Evolutionary conservation across 2,888 invertebrate genomes (phyloP), one percentile per base, ranked within the genome.

Genomic region (Leucophenga maculata): DNA sequence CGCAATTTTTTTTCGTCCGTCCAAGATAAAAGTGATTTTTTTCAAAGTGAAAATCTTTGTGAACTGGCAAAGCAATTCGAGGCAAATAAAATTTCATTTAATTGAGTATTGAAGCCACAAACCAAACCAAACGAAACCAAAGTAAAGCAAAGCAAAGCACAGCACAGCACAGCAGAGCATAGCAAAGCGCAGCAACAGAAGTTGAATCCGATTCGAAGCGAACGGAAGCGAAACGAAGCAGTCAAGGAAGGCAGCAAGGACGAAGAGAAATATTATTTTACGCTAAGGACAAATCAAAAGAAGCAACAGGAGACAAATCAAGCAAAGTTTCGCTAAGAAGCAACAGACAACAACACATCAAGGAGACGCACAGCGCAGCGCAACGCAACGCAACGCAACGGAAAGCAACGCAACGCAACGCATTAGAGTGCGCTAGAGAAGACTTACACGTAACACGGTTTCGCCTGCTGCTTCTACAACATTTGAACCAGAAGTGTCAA

Each of bases 401-500:
- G 62, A 39, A 59, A 69, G 31, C 44, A 32, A 64, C 50, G 20
- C 46, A 48, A 14, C 44, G 46, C 55, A 55, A 16, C 57, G 54
- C 39, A 8, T 13, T 4, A 14, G n/a, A 52, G 16, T 3, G 60
- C 32, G 72, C 73, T 73, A 73, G 76, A 73, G 4, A 4, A 26
- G 2, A 26, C 26, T 3, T 26, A 26, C 26, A 3, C 4, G 26
- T 26, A n/a, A n/a, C n/a, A n/a, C n/a, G 26, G 26, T 26, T n/a
- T n/a, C n/a, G n/a, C 26, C 26, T 26, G 26, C 26, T 26, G 26
- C 4, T 26, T 26, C 26, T 26, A 26, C 2, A 26, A 26, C 2
- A 26, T 26, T 26, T 26, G 3, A 26, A 26, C 3, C 26, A 26
- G 74, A 80, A 82, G 82, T 80, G 82, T 80, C 80, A 79, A 80